Percentiles rank a stretch among this genome's conserved stretches.
Evolutionary conservation across 37 sponge, comb jelly and placozoan genomes (phyloP).

Genomic region (Aphrocallistes beatrix): DNA sequence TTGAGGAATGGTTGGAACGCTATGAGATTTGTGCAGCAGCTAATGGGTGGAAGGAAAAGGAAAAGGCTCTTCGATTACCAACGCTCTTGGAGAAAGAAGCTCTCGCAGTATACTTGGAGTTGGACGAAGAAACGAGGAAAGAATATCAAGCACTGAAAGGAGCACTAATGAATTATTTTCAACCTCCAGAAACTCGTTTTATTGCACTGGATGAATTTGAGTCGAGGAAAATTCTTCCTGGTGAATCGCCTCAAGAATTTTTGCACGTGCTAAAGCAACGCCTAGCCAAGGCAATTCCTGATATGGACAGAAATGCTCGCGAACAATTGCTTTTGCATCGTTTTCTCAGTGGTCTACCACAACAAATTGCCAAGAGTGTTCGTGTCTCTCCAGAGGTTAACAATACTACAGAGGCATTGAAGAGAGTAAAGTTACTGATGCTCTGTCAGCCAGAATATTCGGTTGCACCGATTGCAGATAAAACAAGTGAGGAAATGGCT

Average conservation of each 20-base stretch:
- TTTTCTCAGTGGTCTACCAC: not conserved
- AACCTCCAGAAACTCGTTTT: not conserved
- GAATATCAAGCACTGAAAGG: not conserved
- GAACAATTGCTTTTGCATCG: not conserved
- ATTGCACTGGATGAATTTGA: not conserved
- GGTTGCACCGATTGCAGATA: not conserved
- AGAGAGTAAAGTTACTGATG: not conserved
- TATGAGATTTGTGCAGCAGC: not conserved
- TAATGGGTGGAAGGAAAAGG: constrained; percentile 9
- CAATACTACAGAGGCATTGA: not conserved
- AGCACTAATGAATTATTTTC: not conserved
- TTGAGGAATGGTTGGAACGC: not conserved
- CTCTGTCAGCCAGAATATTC: not conserved
- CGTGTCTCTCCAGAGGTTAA: not conserved
- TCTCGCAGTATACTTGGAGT: not conserved
- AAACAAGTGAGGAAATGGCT: not conserved
- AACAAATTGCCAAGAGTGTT: not conserved
- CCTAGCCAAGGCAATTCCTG: not conserved
- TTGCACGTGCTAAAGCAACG: not conserved
- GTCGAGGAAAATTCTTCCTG: not conserved
- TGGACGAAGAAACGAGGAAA: not conserved
- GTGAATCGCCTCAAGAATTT: constrained; percentile 6
- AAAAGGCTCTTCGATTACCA: not conserved
- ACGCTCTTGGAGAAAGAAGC: not conserved
- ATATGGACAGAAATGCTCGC: not conserved